A percentile compares a stretch with the other conserved stretches of the same genome.
These are phyloP conservation scores for Thereva unica DNA, from an alignment of 2,888 invertebrate genomes.

Conservation along the genomic window DNA sequence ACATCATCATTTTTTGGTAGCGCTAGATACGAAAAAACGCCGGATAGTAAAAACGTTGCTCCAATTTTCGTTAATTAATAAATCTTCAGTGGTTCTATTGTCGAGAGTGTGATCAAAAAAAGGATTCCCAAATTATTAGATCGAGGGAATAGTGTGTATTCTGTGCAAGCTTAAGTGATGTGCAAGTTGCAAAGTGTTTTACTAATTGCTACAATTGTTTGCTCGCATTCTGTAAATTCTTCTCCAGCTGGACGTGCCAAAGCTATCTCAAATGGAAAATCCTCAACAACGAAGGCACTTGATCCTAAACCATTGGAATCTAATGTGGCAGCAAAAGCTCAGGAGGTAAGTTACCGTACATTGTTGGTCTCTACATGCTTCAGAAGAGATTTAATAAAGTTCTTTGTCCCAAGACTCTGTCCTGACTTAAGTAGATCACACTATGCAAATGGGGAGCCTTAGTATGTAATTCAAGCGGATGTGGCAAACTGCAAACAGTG, in stretches of 20 bases:
- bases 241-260: slow-evolving; percentile 1
- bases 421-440: slow-evolving; percentile 11
- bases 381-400: slow-evolving; percentile 16
- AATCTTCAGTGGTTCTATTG: no score
- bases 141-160: neutral
- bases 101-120: no score
- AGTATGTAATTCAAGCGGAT: slow-evolving; percentile 13
- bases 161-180: slow-evolving; percentile 14
- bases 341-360: slow-evolving; percentile 6
- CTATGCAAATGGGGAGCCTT: slow-evolving; percentile 6
- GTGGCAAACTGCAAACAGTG: slow-evolving; percentile 3
- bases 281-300: slow-evolving; percentile 3
- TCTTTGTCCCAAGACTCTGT: slow-evolving; percentile 6
- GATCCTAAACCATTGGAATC: neutral
- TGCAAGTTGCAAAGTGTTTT: slow-evolving; percentile 17
- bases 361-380: neutral
- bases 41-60: neutral
- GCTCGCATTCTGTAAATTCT: neutral
- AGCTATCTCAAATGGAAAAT: slow-evolving; percentile 9
- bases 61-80: no score
- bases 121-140: neutral
- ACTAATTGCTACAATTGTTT: slow-evolving; percentile 1
- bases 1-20: neutral
- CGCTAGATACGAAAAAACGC: neutral
- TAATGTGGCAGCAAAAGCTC: slow-evolving; percentile 11